Conservation (phyloP, 2,888 invertebrate genomes). For the Melanchra persicariae region DNA sequence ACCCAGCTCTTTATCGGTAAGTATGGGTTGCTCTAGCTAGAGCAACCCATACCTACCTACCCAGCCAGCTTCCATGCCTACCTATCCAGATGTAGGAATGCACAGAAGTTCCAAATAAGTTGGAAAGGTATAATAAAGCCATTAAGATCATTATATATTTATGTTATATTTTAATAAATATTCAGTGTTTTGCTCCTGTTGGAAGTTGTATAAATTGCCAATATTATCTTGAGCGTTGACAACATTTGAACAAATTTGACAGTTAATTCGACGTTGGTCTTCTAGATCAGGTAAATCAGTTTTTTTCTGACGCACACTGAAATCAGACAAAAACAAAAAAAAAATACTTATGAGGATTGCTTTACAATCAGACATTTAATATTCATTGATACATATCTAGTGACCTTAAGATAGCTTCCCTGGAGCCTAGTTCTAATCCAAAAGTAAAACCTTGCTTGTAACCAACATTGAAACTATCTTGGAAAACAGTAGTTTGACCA, state of each 20-base stretch:
- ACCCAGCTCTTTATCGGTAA: too few relatives aligned
- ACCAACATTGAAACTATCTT: slow-evolving; percentile 93
- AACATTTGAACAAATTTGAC: slow-evolving; percentile 79
- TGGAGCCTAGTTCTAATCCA: slow-evolving; percentile 90
- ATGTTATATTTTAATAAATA: slow-evolving; percentile 53
- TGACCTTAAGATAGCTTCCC: slow-evolving; percentile 68
- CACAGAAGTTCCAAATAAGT: background rate
- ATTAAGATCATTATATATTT: background rate
- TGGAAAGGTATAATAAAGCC: background rate
- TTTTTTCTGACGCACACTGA: slow-evolving; percentile 63
- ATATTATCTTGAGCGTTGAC: slow-evolving; percentile 75
- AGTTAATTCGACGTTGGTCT: slow-evolving; percentile 80
- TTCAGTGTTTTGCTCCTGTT: slow-evolving; percentile 80
- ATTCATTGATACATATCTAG: background rate
- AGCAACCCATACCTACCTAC: too few relatives aligned
- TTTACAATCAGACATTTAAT: background rate
- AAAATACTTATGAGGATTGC: background rate
- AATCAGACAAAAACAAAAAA: slow-evolving; percentile 18
- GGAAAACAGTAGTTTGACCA: slow-evolving; percentile 92
- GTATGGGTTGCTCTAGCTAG: too few relatives aligned
- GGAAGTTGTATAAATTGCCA: slow-evolving; percentile 79
- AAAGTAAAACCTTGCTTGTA: slow-evolving; percentile 92
- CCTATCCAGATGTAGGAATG: too few relatives aligned
- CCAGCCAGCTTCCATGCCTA: too few relatives aligned
- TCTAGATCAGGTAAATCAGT: slow-evolving; percentile 25